Base-by-base conservation (phyloP, 2,797 vertebrate genomes). In the Mustela erminea region DNA sequence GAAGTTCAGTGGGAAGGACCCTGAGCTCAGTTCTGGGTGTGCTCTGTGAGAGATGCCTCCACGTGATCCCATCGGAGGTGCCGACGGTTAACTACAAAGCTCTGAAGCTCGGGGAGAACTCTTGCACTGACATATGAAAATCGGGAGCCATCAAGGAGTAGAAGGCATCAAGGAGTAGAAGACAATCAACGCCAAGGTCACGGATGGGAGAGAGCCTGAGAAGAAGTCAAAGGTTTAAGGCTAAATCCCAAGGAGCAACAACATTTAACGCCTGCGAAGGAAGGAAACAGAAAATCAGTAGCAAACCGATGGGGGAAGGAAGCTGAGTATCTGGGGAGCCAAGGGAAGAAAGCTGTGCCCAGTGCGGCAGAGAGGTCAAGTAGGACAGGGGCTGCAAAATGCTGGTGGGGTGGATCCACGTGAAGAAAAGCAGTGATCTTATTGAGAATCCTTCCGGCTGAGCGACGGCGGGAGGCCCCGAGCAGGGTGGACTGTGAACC, bases 391-490 rank as follows among this genome's bases (percentile, higher is more conserved):
- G 21, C 81, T 78, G 20, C 64, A 21, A 12, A 21, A n/a, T 17
- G 62, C 60, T 23, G 20, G 0, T 23, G 27, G 52, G 60, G 3
- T 38, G 80, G 70, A 41, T 66, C 17, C 7, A 18, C 66, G 5
- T 21, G 32, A 49, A 74, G 87, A 17, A 52, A 46, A 1, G 32
- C 35, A 3, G 25, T 54, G 78, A 78, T 85, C 58, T 90, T 32
- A 15, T 0, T 5, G 80, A 74, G 75, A 84, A 27, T 11, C 18
- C 27, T 46, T 38, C 75, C 95, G 32, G 60, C n/a, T 21, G 64
- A 77, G n/a, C 12, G 17, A n/a, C 0, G 11, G 1, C 0, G 11
- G 13, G 29, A 38, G 70, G 17, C 35, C 60, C 2, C 0, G 7
- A 66, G 29, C 25, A 1, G 32, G 54, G 52, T 52, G 64, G 46